Conservation (phyloP, 2,888 invertebrate genomes). For the Odontocolon sp. region DNA sequence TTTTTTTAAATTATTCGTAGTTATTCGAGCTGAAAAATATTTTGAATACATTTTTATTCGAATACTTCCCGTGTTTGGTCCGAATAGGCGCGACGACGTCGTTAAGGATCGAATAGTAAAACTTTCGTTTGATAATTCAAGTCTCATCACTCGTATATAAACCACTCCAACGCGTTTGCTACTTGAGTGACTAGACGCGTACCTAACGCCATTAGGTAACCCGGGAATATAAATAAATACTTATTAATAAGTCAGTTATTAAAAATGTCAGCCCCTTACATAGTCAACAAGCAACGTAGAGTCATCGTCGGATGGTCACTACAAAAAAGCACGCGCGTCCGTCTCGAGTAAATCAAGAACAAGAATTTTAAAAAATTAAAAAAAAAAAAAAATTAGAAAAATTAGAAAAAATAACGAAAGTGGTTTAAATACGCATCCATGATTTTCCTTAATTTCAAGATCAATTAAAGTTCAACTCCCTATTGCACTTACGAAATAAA, state of each 20-base stretch:
- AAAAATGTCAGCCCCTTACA: conserved; percentile 13
- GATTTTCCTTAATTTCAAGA: conserved; percentile 1
- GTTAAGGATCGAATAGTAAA: background rate
- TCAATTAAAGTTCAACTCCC: conserved; percentile 38
- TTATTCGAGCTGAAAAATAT: no score
- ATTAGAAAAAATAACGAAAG: background rate
- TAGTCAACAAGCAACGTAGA: conserved; percentile 7
- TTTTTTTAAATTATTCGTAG: no score
- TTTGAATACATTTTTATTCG: no score
- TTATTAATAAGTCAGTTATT: conserved; percentile 49
- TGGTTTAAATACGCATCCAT: conserved; percentile 5
- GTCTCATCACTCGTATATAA: conserved; percentile 20
- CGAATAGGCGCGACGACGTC: background rate
- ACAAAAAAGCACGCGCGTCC: conserved; percentile 2
- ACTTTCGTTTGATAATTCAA: background rate
- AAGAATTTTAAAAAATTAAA: background rate
- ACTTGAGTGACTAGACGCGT: conserved; percentile 32
- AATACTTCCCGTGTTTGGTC: no score
- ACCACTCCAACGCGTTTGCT: conserved; percentile 31
- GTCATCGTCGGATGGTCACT: conserved; percentile 10
- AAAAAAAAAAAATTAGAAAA: background rate
- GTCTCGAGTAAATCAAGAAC: background rate
- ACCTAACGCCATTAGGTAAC: conserved; percentile 51
- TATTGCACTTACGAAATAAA: conserved; percentile 48
- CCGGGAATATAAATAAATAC: conserved; percentile 42